Base-by-base conservation (phyloP, 2,888 invertebrate genomes). In the Acleris emargana region DNA sequence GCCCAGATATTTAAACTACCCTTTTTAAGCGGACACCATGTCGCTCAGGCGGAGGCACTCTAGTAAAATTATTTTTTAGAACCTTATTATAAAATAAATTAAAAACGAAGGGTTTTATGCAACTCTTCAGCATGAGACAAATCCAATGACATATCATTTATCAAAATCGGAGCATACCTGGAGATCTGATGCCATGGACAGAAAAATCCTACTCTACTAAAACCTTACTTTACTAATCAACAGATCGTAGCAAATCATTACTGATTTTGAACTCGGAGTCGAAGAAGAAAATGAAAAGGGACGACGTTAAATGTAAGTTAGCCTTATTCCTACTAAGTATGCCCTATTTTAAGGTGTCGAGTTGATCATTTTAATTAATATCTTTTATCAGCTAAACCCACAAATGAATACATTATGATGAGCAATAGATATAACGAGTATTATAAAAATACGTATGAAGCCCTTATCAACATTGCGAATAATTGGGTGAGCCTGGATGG, bases 401-500 rank as follows among this genome's bases (percentile, higher is more conserved):
- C 84, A 1, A 82, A 72, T 69, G 88, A 89, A 75, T 87, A 79
- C 69, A 4, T 82, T 49, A 60, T 75, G 28, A 89, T 89, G 87
- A 84, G 79, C 69, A 72, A 72, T 5, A 89, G 76, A 77, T 91
- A 89, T 67, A 84, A 80, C 52, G 91, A 92, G 45, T 92, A 91
- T 64, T 69, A 62, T n/a, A 91, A 90, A 76, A 84, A 74, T 58
- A 82, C 80, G 4, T 88, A 84, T 59, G 91, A 92, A 4, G 78
- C 60, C 68, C 78, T 92, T 5, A 70, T 90, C 20, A 85, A 82
- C 67, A 83, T 89, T 42, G 87, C 91, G 16, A 88, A 86, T 69
- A 92, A 92, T 71, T 92, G 91, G 91, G 69, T 86, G 17, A 67
- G 86, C 32, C 88, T 89, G 62, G 81, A 84, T 61, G 72, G 81